Evolutionary conservation across 2,113 vertebrate species (phyloP).

Genomic region (Stomatorhinus ivindoensis): DNA sequence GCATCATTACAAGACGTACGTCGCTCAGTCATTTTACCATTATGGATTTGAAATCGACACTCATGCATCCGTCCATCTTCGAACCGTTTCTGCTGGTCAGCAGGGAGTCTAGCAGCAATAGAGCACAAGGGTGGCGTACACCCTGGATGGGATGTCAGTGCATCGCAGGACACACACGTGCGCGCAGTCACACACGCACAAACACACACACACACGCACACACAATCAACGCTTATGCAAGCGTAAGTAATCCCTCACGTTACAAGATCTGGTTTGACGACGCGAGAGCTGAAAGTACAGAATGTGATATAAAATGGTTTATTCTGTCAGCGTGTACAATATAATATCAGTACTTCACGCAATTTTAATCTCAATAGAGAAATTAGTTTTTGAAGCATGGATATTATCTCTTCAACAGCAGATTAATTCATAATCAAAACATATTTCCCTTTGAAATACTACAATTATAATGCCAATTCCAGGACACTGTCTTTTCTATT

Average conservation of each 20-base stretch:
- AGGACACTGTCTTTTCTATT: not conserved
- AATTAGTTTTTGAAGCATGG: not conserved
- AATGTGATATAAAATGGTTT: not conserved
- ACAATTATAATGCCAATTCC: not conserved
- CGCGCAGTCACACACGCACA: not conserved
- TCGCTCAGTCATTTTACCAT: not conserved
- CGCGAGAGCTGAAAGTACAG: not conserved
- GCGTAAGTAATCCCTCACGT: not conserved
- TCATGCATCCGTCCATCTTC: not conserved
- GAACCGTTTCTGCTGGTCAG: not conserved
- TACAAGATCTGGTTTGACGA: not conserved
- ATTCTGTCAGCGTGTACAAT: not conserved
- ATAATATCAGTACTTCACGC: not conserved
- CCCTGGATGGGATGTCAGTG: not conserved
- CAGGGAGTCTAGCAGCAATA: not conserved
- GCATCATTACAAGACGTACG: not conserved
- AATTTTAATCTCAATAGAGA: not conserved
- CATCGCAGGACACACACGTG: not conserved
- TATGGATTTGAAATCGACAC: not conserved
- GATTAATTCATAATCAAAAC: not conserved
- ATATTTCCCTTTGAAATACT: not conserved
- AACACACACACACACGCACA: not conserved
- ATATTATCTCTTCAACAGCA: not conserved
- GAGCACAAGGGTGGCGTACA: not conserved
- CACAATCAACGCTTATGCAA: not conserved